Base-by-base conservation (phyloP, 2,888 invertebrate genomes). In the Nowickia ferox region DNA sequence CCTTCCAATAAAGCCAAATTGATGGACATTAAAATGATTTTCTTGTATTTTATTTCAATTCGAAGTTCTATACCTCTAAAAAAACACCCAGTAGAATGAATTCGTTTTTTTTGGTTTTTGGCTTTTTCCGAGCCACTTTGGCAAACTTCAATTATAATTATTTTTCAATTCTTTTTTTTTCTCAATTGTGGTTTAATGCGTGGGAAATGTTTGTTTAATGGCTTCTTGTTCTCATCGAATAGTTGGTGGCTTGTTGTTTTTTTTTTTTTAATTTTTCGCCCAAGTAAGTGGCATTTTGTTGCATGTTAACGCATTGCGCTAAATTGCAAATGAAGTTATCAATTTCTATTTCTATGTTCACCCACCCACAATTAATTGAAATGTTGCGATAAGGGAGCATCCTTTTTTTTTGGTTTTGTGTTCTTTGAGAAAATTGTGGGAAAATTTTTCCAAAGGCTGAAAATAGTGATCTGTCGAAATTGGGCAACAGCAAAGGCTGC, bases 201-300 rank as follows among this genome's bases (percentile, higher is more conserved):
- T 86, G 86, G 79, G 86, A 86, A 86, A 76, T 86, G 46, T 79
- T 80, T 83, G 79, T 68, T 79, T 80, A 84, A 77, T 77, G 57
- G 65, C 65, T 59, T 66, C 57, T 51, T 57, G 19, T 59, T 77
- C 51, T 66, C 77, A 66, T 59, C 66, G 11, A 22, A n/a, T n/a
- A n/a, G 44, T 59, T 48, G 66, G 44, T 72, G 77, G 83, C 72
- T 40, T 78, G 72, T 78, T 72, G 38, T 48, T 30, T 57, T 9
- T 51, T 22, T 15, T 46, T 44, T 30, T 48, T n/a, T n/a, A n/a
- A n/a, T 17, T 17, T 61, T 61, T 11, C n/a, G 1, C 48, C 19
- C 19, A 71, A 79, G 61, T 57, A 42, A 53, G n/a, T 66, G 65
- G 65, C 72, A 48, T 71, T 65, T 48, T 13, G 9, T 51, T 68